Evolutionary conservation across 2,888 invertebrate species (phyloP).

Genomic region (Dioctria rufipes): DNA sequence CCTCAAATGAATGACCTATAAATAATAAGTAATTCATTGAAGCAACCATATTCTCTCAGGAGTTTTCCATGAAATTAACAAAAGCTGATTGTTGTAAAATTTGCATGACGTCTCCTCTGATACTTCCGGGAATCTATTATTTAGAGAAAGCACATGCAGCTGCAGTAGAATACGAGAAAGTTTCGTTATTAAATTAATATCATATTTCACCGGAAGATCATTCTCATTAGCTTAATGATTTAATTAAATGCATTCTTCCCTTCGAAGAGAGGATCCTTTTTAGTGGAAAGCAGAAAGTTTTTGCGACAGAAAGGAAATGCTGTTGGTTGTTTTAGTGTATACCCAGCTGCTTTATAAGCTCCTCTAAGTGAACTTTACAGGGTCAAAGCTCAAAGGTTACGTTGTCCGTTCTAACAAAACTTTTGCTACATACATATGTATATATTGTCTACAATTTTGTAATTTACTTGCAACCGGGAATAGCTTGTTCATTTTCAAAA

Average conservation of each 20-base stretch:
- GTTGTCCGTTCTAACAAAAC: neutral
- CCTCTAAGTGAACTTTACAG: neutral
- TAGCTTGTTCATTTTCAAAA: no score
- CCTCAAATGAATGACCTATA: no score
- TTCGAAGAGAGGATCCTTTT: neutral
- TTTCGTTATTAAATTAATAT: constrained; percentile 28
- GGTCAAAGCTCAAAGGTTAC: constrained; percentile 16
- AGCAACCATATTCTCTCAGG: neutral
- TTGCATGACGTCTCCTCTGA: constrained; percentile 5
- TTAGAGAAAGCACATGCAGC: neutral
- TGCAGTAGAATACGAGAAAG: constrained; percentile 2
- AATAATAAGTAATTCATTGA: no score
- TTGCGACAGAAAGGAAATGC: no score
- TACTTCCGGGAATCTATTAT: constrained; percentile 10
- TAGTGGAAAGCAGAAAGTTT: no score
- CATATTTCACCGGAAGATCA: constrained; percentile 30
- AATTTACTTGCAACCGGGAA: no score
- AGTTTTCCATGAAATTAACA: constrained; percentile 16
- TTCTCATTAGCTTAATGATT: constrained; percentile 28
- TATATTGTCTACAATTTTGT: no score
- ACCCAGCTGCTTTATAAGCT: no score
- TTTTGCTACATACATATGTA: no score
- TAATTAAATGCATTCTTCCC: constrained; percentile 33
- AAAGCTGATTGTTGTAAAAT: constrained; percentile 38
- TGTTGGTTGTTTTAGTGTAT: no score